Percentiles rank a stretch among this genome's conserved stretches.
phyloP scores from a whole-genome alignment of 2,797 vertebrate species.

The Anguilla marmorata region DNA sequence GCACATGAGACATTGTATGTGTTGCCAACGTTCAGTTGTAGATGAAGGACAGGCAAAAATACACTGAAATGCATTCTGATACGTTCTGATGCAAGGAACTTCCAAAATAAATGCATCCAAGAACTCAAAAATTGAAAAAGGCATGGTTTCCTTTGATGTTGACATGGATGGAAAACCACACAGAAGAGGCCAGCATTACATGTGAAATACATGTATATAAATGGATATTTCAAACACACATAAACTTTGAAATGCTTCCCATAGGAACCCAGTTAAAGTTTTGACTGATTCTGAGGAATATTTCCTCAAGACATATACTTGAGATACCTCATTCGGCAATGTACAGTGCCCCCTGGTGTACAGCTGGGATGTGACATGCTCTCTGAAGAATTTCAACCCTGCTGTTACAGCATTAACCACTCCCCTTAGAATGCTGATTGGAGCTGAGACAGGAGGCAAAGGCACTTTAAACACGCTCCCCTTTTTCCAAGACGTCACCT shows the following conservation, averaged over 20 bases:
- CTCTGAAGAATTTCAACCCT: background rate
- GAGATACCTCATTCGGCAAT: background rate
- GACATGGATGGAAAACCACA: too few relatives aligned
- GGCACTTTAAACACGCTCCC: slow-evolving; percentile 62
- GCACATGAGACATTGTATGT: background rate
- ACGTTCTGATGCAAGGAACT: too few relatives aligned
- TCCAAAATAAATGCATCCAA: too few relatives aligned
- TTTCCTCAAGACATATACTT: background rate
- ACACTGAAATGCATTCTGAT: too few relatives aligned
- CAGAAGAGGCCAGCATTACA: too few relatives aligned
- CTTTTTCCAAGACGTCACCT: slow-evolving; percentile 65
- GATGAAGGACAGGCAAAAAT: too few relatives aligned
- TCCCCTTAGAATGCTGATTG: slow-evolving; percentile 60
- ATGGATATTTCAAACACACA: too few relatives aligned
- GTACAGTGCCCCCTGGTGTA: slow-evolving; percentile 55
- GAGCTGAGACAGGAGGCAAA: slow-evolving; percentile 41
- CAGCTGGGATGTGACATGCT: slow-evolving; percentile 26
- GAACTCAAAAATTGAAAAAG: too few relatives aligned
- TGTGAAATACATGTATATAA: too few relatives aligned
- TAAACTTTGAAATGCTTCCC: too few relatives aligned
- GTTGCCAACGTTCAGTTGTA: background rate
- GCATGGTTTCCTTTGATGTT: too few relatives aligned
- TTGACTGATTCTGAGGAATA: background rate
- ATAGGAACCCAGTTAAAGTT: background rate
- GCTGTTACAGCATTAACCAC: slow-evolving; percentile 45